These are phyloP conservation scores for Tetramorium alpestre DNA, from an alignment of 1,140 invertebrate species.

Conservation along the genomic window DNA sequence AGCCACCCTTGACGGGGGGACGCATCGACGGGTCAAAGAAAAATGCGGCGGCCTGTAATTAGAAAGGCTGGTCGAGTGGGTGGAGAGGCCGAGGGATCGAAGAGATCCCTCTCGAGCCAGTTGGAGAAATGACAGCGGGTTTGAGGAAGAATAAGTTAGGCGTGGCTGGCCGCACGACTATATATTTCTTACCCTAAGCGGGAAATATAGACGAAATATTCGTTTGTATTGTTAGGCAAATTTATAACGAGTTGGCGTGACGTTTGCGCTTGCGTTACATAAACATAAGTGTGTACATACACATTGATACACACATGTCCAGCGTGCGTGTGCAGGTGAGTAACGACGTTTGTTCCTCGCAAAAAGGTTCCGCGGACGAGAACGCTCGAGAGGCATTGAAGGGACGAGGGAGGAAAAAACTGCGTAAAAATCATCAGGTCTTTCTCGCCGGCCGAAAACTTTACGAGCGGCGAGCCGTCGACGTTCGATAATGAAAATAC, in stretches of 20 bases:
- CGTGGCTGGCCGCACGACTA: conserved; percentile 55
- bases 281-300: neutral
- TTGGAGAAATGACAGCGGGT: conserved; percentile 72
- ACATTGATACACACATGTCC: neutral
- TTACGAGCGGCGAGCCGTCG: conserved; percentile 69
- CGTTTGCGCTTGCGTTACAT: neutral
- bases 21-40: conserved; percentile 58
- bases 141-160: conserved; percentile 69
- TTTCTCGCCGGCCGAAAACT: conserved; percentile 60
- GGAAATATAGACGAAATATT: conserved; percentile 67
- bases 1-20: conserved; percentile 9
- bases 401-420: neutral
- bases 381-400: neutral
- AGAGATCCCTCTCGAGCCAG: conserved; percentile 47
- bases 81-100: conserved; percentile 62
- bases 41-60: conserved; percentile 76
- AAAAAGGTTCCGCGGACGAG: neutral
- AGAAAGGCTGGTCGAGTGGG: conserved; percentile 72
- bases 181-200: conserved; percentile 52
- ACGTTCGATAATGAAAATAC: conserved; percentile 74
- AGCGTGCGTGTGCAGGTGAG: neutral
- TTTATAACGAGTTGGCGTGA: conserved; percentile 60
- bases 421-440: conserved; percentile 69
- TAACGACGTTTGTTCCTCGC: conserved; percentile 13
- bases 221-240: conserved; percentile 74